A percentile compares a stretch with the other conserved stretches of the same genome.
phyloP scores from a whole-genome alignment of 2,797 vertebrate genomes.

The Enteromius thamalakanensis region DNA sequence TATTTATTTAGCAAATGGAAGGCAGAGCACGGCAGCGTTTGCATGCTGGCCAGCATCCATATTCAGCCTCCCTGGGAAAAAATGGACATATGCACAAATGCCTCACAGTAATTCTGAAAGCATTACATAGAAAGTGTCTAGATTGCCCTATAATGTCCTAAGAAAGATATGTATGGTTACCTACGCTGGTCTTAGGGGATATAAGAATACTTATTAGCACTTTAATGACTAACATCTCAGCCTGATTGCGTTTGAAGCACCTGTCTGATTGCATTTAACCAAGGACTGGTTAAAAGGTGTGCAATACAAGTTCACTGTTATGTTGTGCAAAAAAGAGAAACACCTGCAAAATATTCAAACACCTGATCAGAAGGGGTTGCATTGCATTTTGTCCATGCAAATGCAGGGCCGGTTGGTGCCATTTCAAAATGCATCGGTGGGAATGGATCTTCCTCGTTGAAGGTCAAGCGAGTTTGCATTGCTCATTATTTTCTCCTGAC shows the following conservation, averaged over 20 bases:
- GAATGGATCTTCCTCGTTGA: conserved; percentile 19
- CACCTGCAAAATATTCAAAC: conserved; percentile 48
- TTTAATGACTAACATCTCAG: conserved; percentile 60
- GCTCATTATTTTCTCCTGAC: conserved; percentile 38
- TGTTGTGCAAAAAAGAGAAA: neutral
- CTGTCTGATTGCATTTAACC: conserved; percentile 54
- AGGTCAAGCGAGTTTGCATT: conserved; percentile 16
- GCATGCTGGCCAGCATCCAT: conserved; percentile 37
- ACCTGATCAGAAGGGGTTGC: neutral
- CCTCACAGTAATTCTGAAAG: conserved; percentile 12
- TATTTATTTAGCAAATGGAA: conserved; percentile 52
- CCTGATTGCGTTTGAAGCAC: conserved; percentile 62
- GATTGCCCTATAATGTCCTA: conserved; percentile 11
- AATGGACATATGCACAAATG: conserved; percentile 3
- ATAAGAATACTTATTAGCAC: conserved; percentile 51
- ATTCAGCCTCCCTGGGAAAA: conserved; percentile 38
- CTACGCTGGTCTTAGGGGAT: conserved; percentile 1
- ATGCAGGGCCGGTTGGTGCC: neutral
- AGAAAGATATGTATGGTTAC: conserved; percentile 29
- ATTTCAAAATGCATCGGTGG: neutral
- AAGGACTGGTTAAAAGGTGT: conserved; percentile 60
- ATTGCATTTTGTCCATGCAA: conserved; percentile 6
- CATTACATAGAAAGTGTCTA: conserved; percentile 21
- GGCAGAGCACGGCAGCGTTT: conserved; percentile 29
- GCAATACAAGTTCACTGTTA: conserved; percentile 32